These are phyloP conservation scores for Loxodonta africana DNA, from an alignment of 2,113 vertebrate species.

Conservation along the genomic window DNA sequence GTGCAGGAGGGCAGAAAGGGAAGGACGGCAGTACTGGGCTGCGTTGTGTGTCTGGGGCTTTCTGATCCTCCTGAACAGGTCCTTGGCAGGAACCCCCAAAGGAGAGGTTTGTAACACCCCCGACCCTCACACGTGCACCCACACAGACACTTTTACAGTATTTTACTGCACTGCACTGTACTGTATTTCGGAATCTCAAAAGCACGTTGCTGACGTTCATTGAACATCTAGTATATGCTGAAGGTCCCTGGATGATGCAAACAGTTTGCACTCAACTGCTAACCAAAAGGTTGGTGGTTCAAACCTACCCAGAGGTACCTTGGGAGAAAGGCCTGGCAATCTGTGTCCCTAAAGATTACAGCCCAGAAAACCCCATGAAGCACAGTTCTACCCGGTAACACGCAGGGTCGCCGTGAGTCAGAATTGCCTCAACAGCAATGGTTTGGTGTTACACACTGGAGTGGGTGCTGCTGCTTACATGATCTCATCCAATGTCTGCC, in stretches of 20 bases:
- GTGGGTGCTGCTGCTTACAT: background rate
- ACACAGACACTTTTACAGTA: background rate
- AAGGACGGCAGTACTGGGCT: background rate
- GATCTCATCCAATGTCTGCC: fast-evolving
- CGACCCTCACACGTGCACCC: background rate
- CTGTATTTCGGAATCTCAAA: too few relatives aligned
- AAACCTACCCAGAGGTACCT: too few relatives aligned
- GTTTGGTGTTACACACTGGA: fast-evolving
- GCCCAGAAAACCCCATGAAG: too few relatives aligned
- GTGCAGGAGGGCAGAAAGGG: background rate
- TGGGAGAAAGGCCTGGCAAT: too few relatives aligned
- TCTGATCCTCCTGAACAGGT: background rate
- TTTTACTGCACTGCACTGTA: too few relatives aligned
- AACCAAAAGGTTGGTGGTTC: too few relatives aligned
- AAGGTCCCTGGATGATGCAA: background rate
- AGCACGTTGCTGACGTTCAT: fast-evolving
- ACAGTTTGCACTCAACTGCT: too few relatives aligned
- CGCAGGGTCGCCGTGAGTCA: too few relatives aligned
- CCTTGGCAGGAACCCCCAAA: background rate
- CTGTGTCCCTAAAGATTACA: too few relatives aligned
- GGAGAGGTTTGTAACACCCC: background rate
- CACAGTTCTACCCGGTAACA: too few relatives aligned
- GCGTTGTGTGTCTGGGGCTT: fast-evolving
- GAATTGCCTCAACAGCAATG: too few relatives aligned
- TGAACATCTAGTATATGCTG: background rate